Conservation (phyloP, 1,140 invertebrate species). For the Orussus abietinus region DNA sequence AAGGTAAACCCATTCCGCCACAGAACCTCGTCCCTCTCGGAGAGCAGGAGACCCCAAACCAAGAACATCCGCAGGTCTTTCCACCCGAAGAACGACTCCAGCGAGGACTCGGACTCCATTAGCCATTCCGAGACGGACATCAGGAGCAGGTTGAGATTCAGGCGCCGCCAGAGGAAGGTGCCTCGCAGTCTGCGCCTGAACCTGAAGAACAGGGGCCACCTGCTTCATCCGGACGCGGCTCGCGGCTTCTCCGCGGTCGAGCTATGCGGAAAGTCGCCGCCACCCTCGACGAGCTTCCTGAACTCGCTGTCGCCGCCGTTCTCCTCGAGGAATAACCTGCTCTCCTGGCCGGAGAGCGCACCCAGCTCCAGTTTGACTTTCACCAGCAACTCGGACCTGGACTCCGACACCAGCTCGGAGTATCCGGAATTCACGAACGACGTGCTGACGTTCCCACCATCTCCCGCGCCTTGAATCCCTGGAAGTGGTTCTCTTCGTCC, state of each 20-base stretch:
- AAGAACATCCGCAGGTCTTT: constrained; percentile 43
- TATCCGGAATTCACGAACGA: constrained; percentile 52
- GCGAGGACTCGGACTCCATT: constrained; percentile 49
- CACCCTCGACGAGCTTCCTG: constrained; percentile 48
- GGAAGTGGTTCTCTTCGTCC: too few relatives aligned
- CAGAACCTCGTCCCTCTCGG: constrained; percentile 45
- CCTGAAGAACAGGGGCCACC: constrained; percentile 37
- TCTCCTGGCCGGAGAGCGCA: constrained; percentile 49
- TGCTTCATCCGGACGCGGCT: constrained; percentile 37
- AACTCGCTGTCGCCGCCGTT: constrained; percentile 49
- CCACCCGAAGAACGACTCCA: constrained; percentile 44
- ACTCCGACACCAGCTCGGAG: constrained; percentile 49
- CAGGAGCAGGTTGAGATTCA: constrained; percentile 36
- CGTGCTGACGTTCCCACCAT: constrained; percentile 43
- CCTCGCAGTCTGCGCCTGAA: constrained; percentile 38
- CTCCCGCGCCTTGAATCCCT: constrained; percentile 44
- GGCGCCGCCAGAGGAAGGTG: constrained; percentile 37
- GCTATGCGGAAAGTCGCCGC: constrained; percentile 44
- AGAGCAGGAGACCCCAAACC: constrained; percentile 36
- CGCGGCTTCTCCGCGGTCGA: constrained; percentile 37
- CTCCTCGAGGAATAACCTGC: constrained; percentile 41
- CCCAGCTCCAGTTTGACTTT: constrained; percentile 49
- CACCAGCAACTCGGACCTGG: constrained; percentile 48
- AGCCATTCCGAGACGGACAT: constrained; percentile 51
- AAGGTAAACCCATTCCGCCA: constrained; percentile 32